Evolutionary conservation across 2,797 vertebrate genomes (phyloP).

Genomic region (Nannoperca australis): DNA sequence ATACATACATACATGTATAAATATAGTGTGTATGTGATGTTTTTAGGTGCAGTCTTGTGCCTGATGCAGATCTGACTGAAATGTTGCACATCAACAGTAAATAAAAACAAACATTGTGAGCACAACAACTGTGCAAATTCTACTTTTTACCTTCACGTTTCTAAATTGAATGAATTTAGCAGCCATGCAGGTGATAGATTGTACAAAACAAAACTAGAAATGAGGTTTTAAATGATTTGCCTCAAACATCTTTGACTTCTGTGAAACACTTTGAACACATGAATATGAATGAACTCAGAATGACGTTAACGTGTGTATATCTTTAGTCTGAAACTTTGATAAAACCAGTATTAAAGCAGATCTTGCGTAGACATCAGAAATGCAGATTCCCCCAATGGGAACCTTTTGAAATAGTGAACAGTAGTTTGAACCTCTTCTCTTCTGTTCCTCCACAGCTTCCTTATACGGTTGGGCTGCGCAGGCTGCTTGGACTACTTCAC

Average conservation of each 20-base stretch:
- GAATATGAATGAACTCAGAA: background rate
- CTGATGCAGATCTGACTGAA: background rate
- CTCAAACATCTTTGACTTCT: background rate
- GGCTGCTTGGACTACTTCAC: constrained; percentile 99
- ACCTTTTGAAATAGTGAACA: too few relatives aligned
- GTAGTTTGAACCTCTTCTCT: constrained; percentile 53
- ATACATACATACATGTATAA: too few relatives aligned
- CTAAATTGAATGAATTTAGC: background rate
- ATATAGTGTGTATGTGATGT: background rate
- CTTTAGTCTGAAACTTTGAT: constrained; percentile 2
- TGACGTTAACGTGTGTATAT: too few relatives aligned
- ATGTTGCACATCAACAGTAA: background rate
- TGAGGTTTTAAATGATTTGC: background rate
- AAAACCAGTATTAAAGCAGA: background rate
- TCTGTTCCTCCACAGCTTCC: constrained; percentile 90
- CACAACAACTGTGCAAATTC: background rate
- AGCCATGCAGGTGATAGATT: too few relatives aligned
- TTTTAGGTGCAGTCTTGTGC: background rate
- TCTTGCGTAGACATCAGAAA: background rate
- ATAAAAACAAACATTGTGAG: background rate
- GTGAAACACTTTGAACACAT: background rate
- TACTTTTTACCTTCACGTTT: background rate
- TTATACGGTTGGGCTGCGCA: constrained; percentile 98
- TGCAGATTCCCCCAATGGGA: background rate
- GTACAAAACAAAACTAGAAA: background rate